These are phyloP conservation scores for Eubasilissa regina DNA, from an alignment of 1,140 invertebrate genomes.

Conservation along the genomic window DNA sequence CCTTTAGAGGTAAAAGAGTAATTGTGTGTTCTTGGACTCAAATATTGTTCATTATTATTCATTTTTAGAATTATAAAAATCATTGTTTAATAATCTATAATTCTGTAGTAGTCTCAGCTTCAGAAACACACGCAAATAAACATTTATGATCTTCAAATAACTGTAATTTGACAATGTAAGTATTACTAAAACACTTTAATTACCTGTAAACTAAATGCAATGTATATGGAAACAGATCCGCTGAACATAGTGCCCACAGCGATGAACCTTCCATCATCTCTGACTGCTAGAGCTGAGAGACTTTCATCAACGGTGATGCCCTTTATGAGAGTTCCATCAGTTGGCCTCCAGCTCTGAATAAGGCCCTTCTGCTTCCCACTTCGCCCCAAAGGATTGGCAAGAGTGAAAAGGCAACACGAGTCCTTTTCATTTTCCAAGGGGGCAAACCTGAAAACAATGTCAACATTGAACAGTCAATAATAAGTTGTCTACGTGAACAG, in stretches of 20 bases:
- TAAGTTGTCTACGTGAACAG: too few species aligned
- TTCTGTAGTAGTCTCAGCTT: too few species aligned
- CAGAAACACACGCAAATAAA: too few species aligned
- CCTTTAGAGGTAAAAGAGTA: too few species aligned
- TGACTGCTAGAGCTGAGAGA: constrained; percentile 88
- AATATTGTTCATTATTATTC: too few species aligned
- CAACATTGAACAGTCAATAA: too few species aligned
- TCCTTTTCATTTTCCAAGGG: constrained; percentile 78
- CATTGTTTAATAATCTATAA: too few species aligned
- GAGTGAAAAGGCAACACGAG: constrained; percentile 82
- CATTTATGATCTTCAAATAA: neutral
- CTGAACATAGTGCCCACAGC: constrained; percentile 94
- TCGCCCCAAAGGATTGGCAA: constrained; percentile 83
- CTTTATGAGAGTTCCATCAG: constrained; percentile 72
- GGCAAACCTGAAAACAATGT: constrained; percentile 76
- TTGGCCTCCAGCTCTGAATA: constrained; percentile 81
- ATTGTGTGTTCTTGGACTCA: too few species aligned
- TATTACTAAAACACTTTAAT: constrained; percentile 13
- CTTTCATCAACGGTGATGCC: constrained; percentile 79
- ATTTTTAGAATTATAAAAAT: too few species aligned
- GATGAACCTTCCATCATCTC: constrained; percentile 92
- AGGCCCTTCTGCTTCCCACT: constrained; percentile 81
- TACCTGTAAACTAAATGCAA: constrained; percentile 94
- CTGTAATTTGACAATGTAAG: neutral
- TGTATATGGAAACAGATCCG: constrained; percentile 91